Percentiles rank a stretch among this genome's conserved stretches.
Conservation (phyloP, 2,113 vertebrate genomes). For the Scalopus aquaticus region DNA sequence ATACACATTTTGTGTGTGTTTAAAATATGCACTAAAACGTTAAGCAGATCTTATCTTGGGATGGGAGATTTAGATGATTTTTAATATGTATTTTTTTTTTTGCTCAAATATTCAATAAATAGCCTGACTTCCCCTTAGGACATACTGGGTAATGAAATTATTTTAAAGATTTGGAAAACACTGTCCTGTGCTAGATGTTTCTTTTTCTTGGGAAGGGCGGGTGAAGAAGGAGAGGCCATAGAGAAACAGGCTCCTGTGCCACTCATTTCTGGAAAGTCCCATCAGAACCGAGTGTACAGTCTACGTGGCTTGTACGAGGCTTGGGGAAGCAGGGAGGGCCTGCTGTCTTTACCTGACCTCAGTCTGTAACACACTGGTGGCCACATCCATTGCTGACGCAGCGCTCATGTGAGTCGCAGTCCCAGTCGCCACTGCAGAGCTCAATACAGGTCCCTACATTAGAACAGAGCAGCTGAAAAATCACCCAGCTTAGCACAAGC, state of each 20-base stretch:
- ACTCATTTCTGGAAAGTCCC: not conserved
- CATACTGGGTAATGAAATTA: not conserved
- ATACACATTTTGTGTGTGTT: not conserved
- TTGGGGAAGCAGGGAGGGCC: not conserved
- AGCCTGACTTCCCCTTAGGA: not conserved
- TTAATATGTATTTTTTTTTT: constrained; percentile 32
- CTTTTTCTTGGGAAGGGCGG: not conserved
- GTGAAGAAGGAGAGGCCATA: not conserved
- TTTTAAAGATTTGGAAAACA: constrained; percentile 56
- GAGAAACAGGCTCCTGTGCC: not conserved
- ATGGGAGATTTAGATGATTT: not conserved
- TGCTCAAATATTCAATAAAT: not conserved
- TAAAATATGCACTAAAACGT: not conserved
- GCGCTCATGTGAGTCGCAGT: not conserved
- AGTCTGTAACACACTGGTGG: fast-evolving
- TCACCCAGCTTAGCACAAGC: not conserved
- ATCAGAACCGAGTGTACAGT: not conserved
- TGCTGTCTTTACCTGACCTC: constrained; percentile 45
- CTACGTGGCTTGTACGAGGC: no score
- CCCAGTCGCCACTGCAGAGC: not conserved
- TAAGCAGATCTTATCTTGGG: not conserved
- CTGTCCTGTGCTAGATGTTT: not conserved
- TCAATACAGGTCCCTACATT: not conserved
- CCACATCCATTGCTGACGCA: constrained; percentile 62
- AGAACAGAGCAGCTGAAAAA: constrained; percentile 37